Evolutionary conservation across 2,888 invertebrate genomes (phyloP).

Genomic region (Nymphalis c-album): DNA sequence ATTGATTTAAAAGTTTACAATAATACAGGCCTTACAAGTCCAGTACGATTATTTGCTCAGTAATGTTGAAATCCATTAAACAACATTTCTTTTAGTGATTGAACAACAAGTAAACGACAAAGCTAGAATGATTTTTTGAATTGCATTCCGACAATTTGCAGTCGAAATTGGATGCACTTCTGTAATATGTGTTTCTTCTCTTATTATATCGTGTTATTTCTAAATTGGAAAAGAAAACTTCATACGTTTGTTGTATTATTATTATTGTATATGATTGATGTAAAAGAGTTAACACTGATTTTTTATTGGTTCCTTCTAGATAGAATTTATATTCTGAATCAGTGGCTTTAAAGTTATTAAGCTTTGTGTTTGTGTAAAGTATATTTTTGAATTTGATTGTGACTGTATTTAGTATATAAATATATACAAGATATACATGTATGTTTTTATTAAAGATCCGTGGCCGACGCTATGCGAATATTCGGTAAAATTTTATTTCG

Average conservation of each 20-base stretch:
- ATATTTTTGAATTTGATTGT: too few relatives aligned
- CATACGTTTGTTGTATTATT: conserved; percentile 6
- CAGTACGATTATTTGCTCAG: conserved; percentile 79
- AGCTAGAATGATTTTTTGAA: conserved; percentile 72
- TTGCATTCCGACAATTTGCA: conserved; percentile 72
- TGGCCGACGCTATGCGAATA: too few relatives aligned
- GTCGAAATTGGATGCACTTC: conserved; percentile 60
- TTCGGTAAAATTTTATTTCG: too few relatives aligned
- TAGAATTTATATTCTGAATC: neutral
- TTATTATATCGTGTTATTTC: conserved; percentile 20
- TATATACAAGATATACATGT: too few relatives aligned
- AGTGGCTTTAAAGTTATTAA: neutral
- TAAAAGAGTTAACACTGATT: neutral
- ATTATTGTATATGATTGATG: neutral
- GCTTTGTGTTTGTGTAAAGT: too few relatives aligned
- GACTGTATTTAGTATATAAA: too few relatives aligned
- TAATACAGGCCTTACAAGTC: conserved; percentile 60
- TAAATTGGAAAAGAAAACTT: conserved; percentile 22
- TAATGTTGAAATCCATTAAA: conserved; percentile 82
- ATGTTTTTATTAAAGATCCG: too few relatives aligned
- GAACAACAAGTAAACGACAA: conserved; percentile 71
- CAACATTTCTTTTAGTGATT: conserved; percentile 79
- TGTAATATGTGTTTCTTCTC: conserved; percentile 31
- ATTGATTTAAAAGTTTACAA: conserved; percentile 41
- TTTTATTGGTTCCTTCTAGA: too few relatives aligned